Evolutionary conservation across 2,797 vertebrate species (phyloP).

Genomic region (Leontopithecus rosalia): DNA sequence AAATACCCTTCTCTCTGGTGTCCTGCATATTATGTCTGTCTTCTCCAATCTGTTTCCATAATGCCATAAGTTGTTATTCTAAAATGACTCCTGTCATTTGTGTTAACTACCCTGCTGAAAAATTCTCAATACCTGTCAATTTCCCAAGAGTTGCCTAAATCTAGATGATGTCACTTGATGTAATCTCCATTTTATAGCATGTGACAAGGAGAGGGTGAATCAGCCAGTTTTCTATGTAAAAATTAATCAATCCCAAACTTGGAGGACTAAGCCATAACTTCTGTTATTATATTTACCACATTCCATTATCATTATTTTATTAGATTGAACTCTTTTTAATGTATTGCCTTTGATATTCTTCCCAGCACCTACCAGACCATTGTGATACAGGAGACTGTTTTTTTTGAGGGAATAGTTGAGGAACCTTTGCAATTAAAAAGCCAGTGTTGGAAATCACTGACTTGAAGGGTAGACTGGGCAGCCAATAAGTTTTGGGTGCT

Average conservation of each 20-base stretch:
- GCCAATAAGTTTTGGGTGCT: neutral
- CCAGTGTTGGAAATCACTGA: neutral
- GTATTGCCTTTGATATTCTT: neutral
- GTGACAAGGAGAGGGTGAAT: neutral
- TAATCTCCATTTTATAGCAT: neutral
- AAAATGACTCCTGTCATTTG: neutral
- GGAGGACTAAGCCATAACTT: neutral
- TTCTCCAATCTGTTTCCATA: neutral
- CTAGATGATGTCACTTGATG: neutral
- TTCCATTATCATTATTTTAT: conserved; percentile 27
- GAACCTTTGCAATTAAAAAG: neutral
- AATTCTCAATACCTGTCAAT: neutral
- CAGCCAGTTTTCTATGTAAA: neutral
- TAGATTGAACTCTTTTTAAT: neutral
- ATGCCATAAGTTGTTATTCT: neutral
- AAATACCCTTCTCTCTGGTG: neutral
- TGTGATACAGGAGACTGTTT: neutral
- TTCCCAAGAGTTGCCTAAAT: neutral
- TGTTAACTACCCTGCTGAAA: neutral
- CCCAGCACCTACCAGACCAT: neutral
- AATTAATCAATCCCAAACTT: neutral
- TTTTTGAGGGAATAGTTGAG: neutral
- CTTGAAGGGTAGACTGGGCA: neutral
- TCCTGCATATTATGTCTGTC: neutral
- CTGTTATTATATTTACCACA: neutral